Evolutionary conservation across 2,888 invertebrate genomes (phyloP).

Genomic region (Caenorhabditis angaria): DNA sequence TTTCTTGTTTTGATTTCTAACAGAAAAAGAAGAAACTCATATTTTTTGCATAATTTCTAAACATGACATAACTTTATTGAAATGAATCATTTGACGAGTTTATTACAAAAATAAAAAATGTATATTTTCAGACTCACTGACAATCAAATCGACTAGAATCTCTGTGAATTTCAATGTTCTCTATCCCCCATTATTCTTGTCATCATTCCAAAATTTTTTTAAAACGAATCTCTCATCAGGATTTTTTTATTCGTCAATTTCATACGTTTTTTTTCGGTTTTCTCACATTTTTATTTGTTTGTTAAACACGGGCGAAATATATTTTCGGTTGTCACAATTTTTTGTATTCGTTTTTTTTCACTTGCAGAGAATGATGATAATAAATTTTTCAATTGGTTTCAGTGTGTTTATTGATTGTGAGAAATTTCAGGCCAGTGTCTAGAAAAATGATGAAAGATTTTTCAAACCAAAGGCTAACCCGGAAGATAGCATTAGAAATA

Average conservation of each 20-base stretch:
- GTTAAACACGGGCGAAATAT: not conserved
- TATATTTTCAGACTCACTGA: constrained; percentile 40
- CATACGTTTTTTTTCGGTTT: not conserved
- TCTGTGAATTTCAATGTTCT: not conserved
- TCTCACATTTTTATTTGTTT: too few species aligned
- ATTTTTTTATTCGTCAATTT: not conserved
- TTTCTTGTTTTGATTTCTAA: constrained; percentile 29
- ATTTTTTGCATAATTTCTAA: not conserved
- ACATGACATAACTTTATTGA: not conserved
- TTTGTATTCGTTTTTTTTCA: not conserved
- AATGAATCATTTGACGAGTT: not conserved
- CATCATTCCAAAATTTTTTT: not conserved
- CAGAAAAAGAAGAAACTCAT: not conserved
- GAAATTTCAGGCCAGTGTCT: too few species aligned
- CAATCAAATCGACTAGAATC: constrained; percentile 9
- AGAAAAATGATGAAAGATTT: too few species aligned
- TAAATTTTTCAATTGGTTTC: too few species aligned
- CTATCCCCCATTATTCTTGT: not conserved
- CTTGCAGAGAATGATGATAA: not conserved
- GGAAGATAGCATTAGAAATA: too few species aligned
- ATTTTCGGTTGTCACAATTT: not conserved
- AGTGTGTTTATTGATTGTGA: too few species aligned
- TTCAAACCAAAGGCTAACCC: too few species aligned
- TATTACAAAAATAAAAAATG: not conserved
- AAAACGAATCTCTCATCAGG: not conserved